phyloP scores from a whole-genome alignment of 1,140 invertebrate genomes.

The Cydia strobilella region DNA sequence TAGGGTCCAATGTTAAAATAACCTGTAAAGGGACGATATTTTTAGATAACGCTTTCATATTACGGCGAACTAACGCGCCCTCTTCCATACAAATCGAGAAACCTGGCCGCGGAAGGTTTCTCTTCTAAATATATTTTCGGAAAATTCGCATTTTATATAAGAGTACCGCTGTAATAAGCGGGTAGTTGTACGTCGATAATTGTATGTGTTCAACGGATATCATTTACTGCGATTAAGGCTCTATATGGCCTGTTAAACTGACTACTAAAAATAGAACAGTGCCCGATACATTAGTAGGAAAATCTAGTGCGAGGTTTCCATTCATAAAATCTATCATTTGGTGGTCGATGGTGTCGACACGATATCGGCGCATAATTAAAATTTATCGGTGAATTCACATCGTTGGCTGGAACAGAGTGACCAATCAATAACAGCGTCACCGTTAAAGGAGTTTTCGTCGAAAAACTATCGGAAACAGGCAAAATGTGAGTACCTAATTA shows the following conservation, averaged over 20 bases:
- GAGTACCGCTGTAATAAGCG: slow-evolving; percentile 38
- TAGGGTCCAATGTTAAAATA: slow-evolving; percentile 43
- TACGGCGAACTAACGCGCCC: slow-evolving; percentile 70
- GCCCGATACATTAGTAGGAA: slow-evolving; percentile 59
- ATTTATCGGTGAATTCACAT: slow-evolving; percentile 7
- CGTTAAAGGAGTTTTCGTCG: slow-evolving; percentile 3
- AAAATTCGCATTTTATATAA: slow-evolving; percentile 58
- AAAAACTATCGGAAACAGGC: background rate
- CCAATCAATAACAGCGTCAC: slow-evolving; percentile 25
- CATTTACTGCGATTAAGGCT: slow-evolving; percentile 37
- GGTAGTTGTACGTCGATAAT: slow-evolving; percentile 37
- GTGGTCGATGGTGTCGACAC: slow-evolving; percentile 54
- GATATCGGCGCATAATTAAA: background rate
- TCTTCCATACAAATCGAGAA: slow-evolving; percentile 75
- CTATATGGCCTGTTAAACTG: slow-evolving; percentile 41
- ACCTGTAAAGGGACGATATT: slow-evolving; percentile 58
- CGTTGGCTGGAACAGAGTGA: background rate
- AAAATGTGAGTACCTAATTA: slow-evolving; percentile 27
- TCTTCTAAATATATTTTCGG: slow-evolving; percentile 62
- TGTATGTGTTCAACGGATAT: slow-evolving; percentile 42
- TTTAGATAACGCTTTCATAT: slow-evolving; percentile 75
- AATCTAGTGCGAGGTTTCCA: slow-evolving; percentile 65
- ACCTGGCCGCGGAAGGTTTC: slow-evolving; percentile 66
- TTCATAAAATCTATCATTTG: slow-evolving; percentile 76
- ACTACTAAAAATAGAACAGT: slow-evolving; percentile 68